Percentiles rank a stretch among this genome's conserved stretches.
phyloP scores from a whole-genome alignment of 1,140 invertebrate genomes.

The Zaprionus lachaisei region DNA sequence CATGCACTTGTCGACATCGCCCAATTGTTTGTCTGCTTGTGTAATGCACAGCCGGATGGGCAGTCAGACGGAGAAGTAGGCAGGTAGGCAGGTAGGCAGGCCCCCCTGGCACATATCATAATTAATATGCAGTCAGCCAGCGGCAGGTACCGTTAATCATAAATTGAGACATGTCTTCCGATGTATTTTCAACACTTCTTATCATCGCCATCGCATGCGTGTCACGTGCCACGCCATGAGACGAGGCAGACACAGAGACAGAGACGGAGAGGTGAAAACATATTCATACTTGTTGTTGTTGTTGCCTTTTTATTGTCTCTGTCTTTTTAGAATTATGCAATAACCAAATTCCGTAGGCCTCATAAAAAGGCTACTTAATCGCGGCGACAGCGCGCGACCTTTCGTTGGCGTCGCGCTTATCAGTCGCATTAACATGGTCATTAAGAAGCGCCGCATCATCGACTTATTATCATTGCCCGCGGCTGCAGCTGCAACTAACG shows the following conservation, averaged over 20 bases:
- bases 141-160: constrained; percentile 53
- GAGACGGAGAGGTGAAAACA: constrained; percentile 38
- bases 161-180: constrained; percentile 41
- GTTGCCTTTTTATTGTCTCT: constrained; percentile 4
- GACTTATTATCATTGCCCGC: constrained; percentile 35
- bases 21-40: constrained; percentile 12
- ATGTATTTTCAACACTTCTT: constrained; percentile 48
- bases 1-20: constrained; percentile 33
- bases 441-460: constrained; percentile 30
- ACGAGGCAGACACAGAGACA: constrained; percentile 19
- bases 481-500: constrained; percentile 36
- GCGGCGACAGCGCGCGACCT: constrained; percentile 58
- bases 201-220: constrained; percentile 63
- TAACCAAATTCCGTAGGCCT: constrained; percentile 60
- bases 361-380: constrained; percentile 77
- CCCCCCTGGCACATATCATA: constrained; percentile 46
- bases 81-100: constrained; percentile 31
- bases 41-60: constrained; percentile 8
- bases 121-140: constrained; percentile 62
- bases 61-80: constrained; percentile 30
- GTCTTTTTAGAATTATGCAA: constrained; percentile 72
- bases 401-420: constrained; percentile 49
- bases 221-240: constrained; percentile 59
- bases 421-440: constrained; percentile 46
- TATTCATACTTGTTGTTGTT: constrained; percentile 37